Percentiles rank a stretch among this genome's conserved stretches.
These are phyloP conservation scores for Bembecia ichneumoniformis DNA, from an alignment of 2,888 invertebrate species.

Conservation along the genomic window DNA sequence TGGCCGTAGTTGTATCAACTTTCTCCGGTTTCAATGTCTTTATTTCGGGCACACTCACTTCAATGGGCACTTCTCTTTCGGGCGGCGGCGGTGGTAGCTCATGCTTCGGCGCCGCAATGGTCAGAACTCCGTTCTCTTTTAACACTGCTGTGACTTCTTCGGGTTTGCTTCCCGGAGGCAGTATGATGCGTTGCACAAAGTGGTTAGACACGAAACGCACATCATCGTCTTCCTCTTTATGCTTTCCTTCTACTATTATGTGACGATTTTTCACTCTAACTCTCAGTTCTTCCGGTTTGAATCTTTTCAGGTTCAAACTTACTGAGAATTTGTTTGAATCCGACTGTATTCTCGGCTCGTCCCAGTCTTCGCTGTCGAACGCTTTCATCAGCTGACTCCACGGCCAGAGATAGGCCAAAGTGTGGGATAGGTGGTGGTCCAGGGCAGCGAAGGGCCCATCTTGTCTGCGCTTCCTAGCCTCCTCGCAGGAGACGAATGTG, in stretches of 20 bases:
- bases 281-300: conserved; percentile 52
- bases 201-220: conserved; percentile 48
- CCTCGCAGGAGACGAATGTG: conserved; percentile 26
- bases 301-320: conserved; percentile 44
- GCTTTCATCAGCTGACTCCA: conserved; percentile 55
- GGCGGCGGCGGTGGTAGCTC: conserved; percentile 53
- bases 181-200: conserved; percentile 51
- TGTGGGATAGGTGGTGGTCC: conserved; percentile 49
- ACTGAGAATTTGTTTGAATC: conserved; percentile 44
- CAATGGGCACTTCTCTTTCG: conserved; percentile 52
- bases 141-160: conserved; percentile 55
- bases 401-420: conserved; percentile 53
- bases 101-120: conserved; percentile 51
- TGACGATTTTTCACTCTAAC: conserved; percentile 56
- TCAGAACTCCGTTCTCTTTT: conserved; percentile 44
- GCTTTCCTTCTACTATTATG: conserved; percentile 52
- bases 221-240: conserved; percentile 30
- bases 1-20: conserved; percentile 14
- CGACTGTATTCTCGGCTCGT: conserved; percentile 52
- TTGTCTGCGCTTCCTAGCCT: conserved; percentile 28
- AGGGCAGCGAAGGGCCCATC: conserved; percentile 49
- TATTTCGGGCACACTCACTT: conserved; percentile 32
- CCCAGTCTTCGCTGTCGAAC: conserved; percentile 41
- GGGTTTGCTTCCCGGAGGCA: conserved; percentile 48
- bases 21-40: conserved; percentile 21